Evolutionary conservation across 1,140 invertebrate species (phyloP).

Genomic region (Phocides pigmalion): DNA sequence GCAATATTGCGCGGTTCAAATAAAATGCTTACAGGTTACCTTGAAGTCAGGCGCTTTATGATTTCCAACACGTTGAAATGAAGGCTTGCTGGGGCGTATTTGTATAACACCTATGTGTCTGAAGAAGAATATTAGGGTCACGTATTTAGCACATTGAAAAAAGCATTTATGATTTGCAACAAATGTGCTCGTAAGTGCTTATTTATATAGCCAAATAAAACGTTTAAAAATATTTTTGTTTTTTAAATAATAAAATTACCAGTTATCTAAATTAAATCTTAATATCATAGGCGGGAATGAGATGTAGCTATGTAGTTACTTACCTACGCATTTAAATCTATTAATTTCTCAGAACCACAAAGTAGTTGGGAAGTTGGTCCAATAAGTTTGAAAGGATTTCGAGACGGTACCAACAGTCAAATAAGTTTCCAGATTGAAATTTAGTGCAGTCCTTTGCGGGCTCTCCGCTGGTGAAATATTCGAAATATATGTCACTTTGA

Average conservation of each 20-base stretch:
- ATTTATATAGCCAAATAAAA: too few species aligned
- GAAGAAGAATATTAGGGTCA: not conserved
- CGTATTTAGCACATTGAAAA: too few species aligned
- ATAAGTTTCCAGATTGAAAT: conserved; percentile 55
- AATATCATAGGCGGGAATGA: not conserved
- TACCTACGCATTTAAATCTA: conserved; percentile 33
- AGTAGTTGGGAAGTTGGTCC: conserved; percentile 44
- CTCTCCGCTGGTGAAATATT: conserved; percentile 31
- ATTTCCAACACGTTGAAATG: conserved; percentile 9
- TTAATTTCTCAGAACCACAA: conserved; percentile 41
- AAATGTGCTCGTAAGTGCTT: too few species aligned
- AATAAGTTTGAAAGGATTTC: conserved; percentile 60
- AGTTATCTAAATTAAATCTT: not conserved
- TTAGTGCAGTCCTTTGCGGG: conserved; percentile 42
- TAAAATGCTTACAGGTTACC: conserved; percentile 24
- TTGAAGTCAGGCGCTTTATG: conserved; percentile 19
- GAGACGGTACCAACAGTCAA: conserved; percentile 50
- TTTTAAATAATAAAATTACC: too few species aligned
- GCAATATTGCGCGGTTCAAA: conserved; percentile 38
- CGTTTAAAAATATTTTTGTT: too few species aligned
- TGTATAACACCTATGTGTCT: not conserved
- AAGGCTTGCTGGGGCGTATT: not conserved
- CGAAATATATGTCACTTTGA: conserved; percentile 29
- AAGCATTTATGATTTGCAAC: too few species aligned
- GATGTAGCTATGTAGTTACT: not conserved